Evolutionary conservation across 2,113 vertebrate genomes (phyloP).

Genomic region (Corythornis madagascariensis): DNA sequence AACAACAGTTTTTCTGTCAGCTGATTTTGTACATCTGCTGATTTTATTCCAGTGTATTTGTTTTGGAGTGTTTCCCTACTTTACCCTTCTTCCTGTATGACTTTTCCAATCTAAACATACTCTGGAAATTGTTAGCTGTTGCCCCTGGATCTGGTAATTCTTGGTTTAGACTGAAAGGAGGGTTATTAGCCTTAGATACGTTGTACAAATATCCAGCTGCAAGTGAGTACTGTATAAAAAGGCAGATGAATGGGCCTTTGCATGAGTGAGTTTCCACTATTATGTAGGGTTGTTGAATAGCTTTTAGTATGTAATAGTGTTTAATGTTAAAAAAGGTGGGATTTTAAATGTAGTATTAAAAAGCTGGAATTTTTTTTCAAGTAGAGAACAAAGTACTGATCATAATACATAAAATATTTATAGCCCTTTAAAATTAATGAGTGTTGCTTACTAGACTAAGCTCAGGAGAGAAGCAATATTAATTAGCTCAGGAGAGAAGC

Average conservation of each 20-base stretch:
- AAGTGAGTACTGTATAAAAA: neutral
- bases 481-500: neutral
- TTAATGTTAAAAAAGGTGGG: neutral
- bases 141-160: constrained; percentile 13
- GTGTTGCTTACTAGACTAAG: neutral
- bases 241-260: neutral
- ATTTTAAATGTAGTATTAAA: neutral
- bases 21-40: constrained; percentile 31
- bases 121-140: constrained; percentile 45
- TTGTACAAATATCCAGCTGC: constrained; percentile 24
- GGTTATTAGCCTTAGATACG: neutral
- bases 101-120: constrained; percentile 34
- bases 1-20: neutral
- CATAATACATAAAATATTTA: neutral
- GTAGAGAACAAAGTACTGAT: neutral
- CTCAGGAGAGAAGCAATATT: neutral
- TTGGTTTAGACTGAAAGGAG: constrained; percentile 7
- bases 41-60: constrained; percentile 11
- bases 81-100: constrained; percentile 36
- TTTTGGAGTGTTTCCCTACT: constrained; percentile 20
- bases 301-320: neutral
- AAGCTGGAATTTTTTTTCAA: neutral
- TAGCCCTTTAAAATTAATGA: neutral
- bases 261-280: neutral
- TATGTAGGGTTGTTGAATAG: neutral